These are phyloP conservation scores for Amblyjoppa proteus DNA, from an alignment of 2,888 invertebrate genomes.

Conservation along the genomic window DNA sequence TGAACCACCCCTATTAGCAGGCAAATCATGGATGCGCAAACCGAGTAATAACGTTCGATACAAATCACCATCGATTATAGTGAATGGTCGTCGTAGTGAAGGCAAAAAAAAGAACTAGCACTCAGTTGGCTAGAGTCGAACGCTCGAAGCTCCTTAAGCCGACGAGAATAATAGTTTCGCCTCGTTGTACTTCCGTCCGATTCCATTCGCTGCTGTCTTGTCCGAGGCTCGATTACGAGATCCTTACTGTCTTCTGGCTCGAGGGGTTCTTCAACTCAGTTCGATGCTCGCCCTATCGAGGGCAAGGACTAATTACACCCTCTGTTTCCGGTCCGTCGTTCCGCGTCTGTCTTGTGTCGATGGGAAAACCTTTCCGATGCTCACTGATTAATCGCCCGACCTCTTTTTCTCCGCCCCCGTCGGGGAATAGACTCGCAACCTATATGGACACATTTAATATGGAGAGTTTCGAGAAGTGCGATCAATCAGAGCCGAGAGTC, in stretches of 20 bases:
- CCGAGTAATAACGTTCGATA: too few species aligned
- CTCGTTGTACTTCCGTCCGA: constrained; percentile 76
- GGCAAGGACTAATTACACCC: constrained; percentile 23
- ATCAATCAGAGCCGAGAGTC: constrained; percentile 55
- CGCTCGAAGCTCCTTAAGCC: neutral
- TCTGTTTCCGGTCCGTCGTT: constrained; percentile 11
- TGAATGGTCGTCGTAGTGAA: too few species aligned
- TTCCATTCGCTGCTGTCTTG: constrained; percentile 9
- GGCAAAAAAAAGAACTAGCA: too few species aligned
- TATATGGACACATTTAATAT: constrained; percentile 47
- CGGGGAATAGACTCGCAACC: constrained; percentile 8
- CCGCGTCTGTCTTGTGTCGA: neutral
- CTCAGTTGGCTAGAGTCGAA: too few species aligned
- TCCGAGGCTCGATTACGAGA: constrained; percentile 5
- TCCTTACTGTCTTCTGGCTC: constrained; percentile 3
- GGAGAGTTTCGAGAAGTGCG: constrained; percentile 50
- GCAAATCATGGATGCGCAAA: too few species aligned
- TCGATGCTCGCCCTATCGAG: constrained; percentile 11
- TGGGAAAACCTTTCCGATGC: constrained; percentile 10
- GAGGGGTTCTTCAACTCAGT: constrained; percentile 5
- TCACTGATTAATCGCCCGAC: constrained; percentile 41
- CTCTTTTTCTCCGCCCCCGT: constrained; percentile 20
- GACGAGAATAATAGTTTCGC: constrained; percentile 56
- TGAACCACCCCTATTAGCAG: too few species aligned
- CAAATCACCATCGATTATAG: too few species aligned